Evolutionary conservation across 2,797 vertebrate species (phyloP).

Genomic region (Acanthiza pusilla): DNA sequence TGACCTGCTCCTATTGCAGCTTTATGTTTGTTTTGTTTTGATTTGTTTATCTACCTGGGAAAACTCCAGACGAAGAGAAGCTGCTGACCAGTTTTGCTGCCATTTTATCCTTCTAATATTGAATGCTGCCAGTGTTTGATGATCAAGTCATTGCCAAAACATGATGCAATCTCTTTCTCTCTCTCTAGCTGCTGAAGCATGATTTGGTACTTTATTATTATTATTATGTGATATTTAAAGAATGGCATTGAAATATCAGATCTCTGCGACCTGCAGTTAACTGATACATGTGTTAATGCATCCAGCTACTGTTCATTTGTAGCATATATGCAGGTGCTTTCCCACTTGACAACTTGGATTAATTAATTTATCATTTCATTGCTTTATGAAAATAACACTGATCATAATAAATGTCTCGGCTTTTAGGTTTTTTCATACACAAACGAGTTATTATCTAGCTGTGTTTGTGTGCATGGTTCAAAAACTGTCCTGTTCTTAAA

Average conservation of each 20-base stretch:
- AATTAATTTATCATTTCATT: slow-evolving; percentile 48
- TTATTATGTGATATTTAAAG: slow-evolving; percentile 61
- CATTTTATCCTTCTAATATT: slow-evolving; percentile 70
- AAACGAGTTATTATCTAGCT: slow-evolving; percentile 21
- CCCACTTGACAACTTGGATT: slow-evolving; percentile 39
- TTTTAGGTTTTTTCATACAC: slow-evolving; percentile 10
- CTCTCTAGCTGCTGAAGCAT: slow-evolving; percentile 73
- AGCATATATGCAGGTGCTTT: slow-evolving; percentile 36
- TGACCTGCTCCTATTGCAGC: slow-evolving; percentile 65
- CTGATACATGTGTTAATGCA: neutral
- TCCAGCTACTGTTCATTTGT: slow-evolving; percentile 41
- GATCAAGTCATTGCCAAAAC: slow-evolving; percentile 69
- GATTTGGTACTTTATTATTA: slow-evolving; percentile 67
- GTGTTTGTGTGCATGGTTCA: slow-evolving; percentile 19
- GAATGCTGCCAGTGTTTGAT: slow-evolving; percentile 70
- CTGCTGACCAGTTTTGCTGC: slow-evolving; percentile 82
- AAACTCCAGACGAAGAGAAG: slow-evolving; percentile 74
- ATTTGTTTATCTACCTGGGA: slow-evolving; percentile 71
- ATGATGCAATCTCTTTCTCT: slow-evolving; percentile 57
- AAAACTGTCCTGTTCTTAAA: slow-evolving; percentile 28
- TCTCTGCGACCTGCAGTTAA: slow-evolving; percentile 55
- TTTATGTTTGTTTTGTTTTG: slow-evolving; percentile 69
- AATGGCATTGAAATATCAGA: slow-evolving; percentile 53
- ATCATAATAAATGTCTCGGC: neutral
- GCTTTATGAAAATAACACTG: slow-evolving; percentile 24